Conservation (phyloP, 1,140 invertebrate genomes). For the Chymomyza costata region DNA sequence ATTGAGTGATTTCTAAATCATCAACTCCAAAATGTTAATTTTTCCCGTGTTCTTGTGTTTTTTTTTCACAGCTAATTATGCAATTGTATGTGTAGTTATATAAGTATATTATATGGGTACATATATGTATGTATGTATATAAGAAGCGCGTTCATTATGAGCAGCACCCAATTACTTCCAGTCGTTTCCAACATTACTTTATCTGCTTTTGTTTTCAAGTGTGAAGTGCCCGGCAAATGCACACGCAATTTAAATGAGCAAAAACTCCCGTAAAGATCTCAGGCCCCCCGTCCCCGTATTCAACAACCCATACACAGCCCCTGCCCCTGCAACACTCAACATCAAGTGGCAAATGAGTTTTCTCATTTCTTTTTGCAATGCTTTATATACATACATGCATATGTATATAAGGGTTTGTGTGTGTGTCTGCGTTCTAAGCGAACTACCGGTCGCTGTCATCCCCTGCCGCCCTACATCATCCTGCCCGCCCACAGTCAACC, state of each 20-base stretch:
- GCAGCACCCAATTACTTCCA: slow-evolving; percentile 65
- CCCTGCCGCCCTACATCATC: slow-evolving; percentile 11
- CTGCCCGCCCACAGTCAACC: slow-evolving; percentile 36
- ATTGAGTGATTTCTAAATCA: too few species aligned
- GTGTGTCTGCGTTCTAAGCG: slow-evolving; percentile 3
- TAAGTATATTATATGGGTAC: slow-evolving; percentile 1
- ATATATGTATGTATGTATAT: too few species aligned
- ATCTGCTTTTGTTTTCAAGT: slow-evolving; percentile 71
- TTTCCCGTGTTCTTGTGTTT: too few species aligned
- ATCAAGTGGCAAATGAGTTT: slow-evolving; percentile 61
- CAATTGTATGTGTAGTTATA: slow-evolving; percentile 22
- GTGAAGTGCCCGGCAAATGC: slow-evolving; percentile 66
- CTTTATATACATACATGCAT: slow-evolving; percentile 25
- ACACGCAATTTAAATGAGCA: slow-evolving; percentile 71
- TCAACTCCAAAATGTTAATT: too few species aligned
- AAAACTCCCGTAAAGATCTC: slow-evolving; percentile 20
- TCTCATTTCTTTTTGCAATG: slow-evolving; percentile 36
- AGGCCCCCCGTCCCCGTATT: slow-evolving; percentile 13
- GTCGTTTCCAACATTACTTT: slow-evolving; percentile 62
- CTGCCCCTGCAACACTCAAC: slow-evolving; percentile 30
- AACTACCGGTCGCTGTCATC: background rate
- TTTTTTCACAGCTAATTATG: slow-evolving; percentile 30
- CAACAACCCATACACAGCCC: background rate
- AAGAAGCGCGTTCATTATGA: slow-evolving; percentile 42
- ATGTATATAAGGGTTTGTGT: slow-evolving; percentile 15